These are phyloP conservation scores for Uromys caudimaculatus DNA, from an alignment of 2,797 vertebrate genomes.

Conservation along the genomic window DNA sequence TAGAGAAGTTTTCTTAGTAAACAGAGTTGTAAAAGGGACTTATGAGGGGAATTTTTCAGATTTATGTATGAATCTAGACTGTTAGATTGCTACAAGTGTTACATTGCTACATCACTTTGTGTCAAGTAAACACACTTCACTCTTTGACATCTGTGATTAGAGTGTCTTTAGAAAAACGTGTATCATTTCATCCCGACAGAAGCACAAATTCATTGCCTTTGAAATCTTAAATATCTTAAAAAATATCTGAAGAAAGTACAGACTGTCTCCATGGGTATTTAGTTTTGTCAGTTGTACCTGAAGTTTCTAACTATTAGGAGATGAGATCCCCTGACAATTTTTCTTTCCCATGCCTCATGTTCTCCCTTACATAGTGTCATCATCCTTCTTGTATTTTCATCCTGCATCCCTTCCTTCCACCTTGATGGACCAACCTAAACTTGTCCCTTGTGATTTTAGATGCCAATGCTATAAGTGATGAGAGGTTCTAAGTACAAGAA, in stretches of 20 bases:
- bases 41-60: background rate
- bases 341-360: background rate
- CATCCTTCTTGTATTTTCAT: background rate
- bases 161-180: background rate
- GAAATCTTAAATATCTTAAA: background rate
- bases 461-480: background rate
- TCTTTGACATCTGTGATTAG: background rate
- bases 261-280: too few species aligned
- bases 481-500: background rate
- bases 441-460: background rate
- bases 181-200: background rate
- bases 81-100: background rate
- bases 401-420: background rate
- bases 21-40: background rate
- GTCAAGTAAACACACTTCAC: background rate
- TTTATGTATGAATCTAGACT: background rate
- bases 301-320: background rate
- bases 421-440: background rate
- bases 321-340: background rate
- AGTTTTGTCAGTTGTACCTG: background rate
- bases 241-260: background rate
- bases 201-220: background rate
- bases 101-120: background rate
- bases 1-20: background rate
- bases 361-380: too few species aligned